Evolutionary conservation across 2,888 invertebrate species (phyloP).

Genomic region (Chrysolina americana): DNA sequence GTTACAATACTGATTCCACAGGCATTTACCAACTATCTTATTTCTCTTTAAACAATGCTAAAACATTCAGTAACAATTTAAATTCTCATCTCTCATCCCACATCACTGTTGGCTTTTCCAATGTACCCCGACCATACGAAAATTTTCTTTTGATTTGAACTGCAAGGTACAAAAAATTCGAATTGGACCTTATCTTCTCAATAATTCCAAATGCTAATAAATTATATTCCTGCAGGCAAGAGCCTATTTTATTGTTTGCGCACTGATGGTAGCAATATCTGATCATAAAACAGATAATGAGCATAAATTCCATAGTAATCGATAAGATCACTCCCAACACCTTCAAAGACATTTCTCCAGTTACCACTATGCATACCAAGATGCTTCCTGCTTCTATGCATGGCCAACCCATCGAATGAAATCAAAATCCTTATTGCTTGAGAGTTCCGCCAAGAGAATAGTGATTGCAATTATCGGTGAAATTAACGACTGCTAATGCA

Average conservation of each 20-base stretch:
- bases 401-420: constrained; percentile 21
- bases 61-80: too few relatives aligned
- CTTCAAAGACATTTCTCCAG: constrained; percentile 12
- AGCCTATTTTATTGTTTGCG: neutral
- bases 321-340: constrained; percentile 14
- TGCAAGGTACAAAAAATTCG: too few relatives aligned
- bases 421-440: constrained; percentile 8
- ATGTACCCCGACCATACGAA: too few relatives aligned
- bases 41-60: too few relatives aligned
- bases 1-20: too few relatives aligned
- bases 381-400: neutral
- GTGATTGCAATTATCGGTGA: neutral
- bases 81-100: too few relatives aligned
- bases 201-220: too few relatives aligned
- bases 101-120: too few relatives aligned
- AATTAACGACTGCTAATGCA: neutral
- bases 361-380: constrained; percentile 16
- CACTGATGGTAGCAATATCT: neutral
- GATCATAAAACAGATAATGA: neutral
- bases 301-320: constrained; percentile 1
- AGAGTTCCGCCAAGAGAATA: constrained; percentile 10
- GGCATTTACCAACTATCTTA: too few relatives aligned
- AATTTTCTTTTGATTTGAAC: too few relatives aligned
- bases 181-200: too few relatives aligned
- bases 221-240: neutral